Base-by-base conservation (phyloP, 2,888 invertebrate species). In the Serrognathus titanus region DNA sequence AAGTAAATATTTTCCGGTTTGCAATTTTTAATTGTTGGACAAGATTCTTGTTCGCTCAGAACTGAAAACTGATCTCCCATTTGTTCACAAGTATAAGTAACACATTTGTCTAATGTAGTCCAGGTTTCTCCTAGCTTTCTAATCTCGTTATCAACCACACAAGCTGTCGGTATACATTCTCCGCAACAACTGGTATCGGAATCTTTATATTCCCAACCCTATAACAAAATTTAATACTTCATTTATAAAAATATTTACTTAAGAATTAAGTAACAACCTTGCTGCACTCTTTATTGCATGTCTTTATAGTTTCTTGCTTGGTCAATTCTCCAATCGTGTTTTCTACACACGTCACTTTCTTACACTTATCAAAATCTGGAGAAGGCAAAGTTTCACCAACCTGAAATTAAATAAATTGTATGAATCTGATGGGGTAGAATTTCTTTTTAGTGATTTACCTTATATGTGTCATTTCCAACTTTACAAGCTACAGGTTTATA, bases 21-120 rank as follows among this genome's bases (percentile, higher is more conserved):
- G 69, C 92, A 91, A 43, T 76, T 69, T n/a, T 74, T 69, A 35
- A 88, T 72, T 73, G 85, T 83, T 1, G 88, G 86, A 68, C 92
- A 92, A 1, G 81, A 70, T 66, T 82, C 79, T 50, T 73, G 71
- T 31, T 69, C 63, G 9, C 69, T 71, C 0, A 69, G 63, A 1
- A 77, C 71, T 1, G 69, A 63, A 56, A 87, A 75, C 63, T 84
- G 79, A 1, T 79, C 80, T 47, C 71, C 75, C n/a, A 69, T 59
- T 39, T 65, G 61, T 13, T 81, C 75, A 66, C 89, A 89, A 1
- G 80, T 78, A 68, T 81, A 87, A 61, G 80, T 82, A 5, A 82
- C 82, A 69, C 89, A 89, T 67, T 79, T 79, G 75, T 88, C 87
- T 0, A 71, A 50, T 0, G 86, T 85, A 0, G 74, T 75, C 89